These are phyloP conservation scores for Platypus cylindrus DNA, from an alignment of 2,888 invertebrate species.

Conservation along the genomic window DNA sequence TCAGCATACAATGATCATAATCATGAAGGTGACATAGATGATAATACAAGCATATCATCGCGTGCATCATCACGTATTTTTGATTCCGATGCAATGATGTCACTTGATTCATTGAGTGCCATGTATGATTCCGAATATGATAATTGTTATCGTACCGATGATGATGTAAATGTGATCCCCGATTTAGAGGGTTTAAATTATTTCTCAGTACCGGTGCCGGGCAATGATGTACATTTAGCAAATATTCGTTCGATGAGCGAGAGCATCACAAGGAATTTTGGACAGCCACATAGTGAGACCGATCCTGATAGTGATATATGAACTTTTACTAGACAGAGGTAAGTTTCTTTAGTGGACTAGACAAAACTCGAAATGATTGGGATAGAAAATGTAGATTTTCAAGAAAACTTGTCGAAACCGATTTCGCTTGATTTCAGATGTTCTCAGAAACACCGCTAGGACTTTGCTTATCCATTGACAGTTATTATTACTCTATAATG, in stretches of 20 bases:
- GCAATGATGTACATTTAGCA: conserved; percentile 50
- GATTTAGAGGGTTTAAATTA: conserved; percentile 36
- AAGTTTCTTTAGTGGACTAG: too few species aligned
- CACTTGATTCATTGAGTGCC: conserved; percentile 67
- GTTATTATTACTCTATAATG: too few species aligned
- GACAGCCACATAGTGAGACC: conserved; percentile 52
- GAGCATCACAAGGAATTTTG: conserved; percentile 64
- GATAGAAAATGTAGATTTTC: too few species aligned
- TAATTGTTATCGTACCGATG: conserved; percentile 45
- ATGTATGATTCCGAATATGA: conserved; percentile 70
- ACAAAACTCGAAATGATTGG: not conserved
- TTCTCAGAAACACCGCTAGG: too few species aligned
- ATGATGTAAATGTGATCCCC: conserved; percentile 35
- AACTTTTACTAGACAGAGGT: too few species aligned
- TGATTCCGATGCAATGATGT: conserved; percentile 63
- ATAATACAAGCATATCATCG: conserved; percentile 69
- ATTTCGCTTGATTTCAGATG: too few species aligned
- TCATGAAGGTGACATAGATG: conserved; percentile 43
- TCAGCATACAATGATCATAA: conserved; percentile 58
- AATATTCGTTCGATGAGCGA: conserved; percentile 65
- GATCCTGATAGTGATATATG: conserved; percentile 57
- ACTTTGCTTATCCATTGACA: too few species aligned
- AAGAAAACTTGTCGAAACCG: too few species aligned
- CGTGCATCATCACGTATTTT: conserved; percentile 72
- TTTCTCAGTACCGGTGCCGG: conserved; percentile 36